Base-by-base conservation (phyloP, 1,140 invertebrate genomes). In the Aethina tumida region DNA sequence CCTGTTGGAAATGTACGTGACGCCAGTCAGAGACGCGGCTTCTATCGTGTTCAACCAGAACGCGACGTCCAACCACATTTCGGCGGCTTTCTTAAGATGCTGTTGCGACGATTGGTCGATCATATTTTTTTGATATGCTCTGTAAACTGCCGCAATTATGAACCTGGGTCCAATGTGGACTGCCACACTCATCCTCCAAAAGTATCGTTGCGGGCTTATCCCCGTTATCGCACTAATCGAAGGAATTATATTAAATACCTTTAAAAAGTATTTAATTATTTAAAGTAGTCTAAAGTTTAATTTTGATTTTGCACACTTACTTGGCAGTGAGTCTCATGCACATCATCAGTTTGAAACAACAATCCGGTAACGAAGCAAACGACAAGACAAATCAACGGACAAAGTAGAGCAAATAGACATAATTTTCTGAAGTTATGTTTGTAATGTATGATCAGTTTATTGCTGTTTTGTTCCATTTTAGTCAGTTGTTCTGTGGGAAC, bases 181-280 rank as follows among this genome's bases (percentile, higher is more conserved):
- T 25, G 86, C 88, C 51, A 94, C 81, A 58, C 84, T 85, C 50
- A 91, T 79, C 52, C 89, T 73, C 90, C 91, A 95, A 47, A 95
- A 70, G 66, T 93, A 94, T 51, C 82, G 72, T 64, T 94, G 87
- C 20, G 89, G 89, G 52, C 84, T 87, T 52, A 92, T 81, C 14
- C 87, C 87, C 39, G 86, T 90, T 60, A 90, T 84, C 41, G 88
- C 84, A 72, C 85, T 90, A 69, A 92, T 90, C 52, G 85, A 90
- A 52, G 87, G 87, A 56, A 91, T 77, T 64, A 90, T 76, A 67
- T 92, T 91, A 60, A 87, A 90, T 41, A 91, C 86, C 86, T 92
- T 57, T 13, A 67, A 66, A 39, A 41, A 49, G 45, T 41, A 43
- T n/a, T 29, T 18, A 31, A 41, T 39, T 30, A 18, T 35, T 8